Evolutionary conservation across 2,888 invertebrate genomes (phyloP), one percentile per base, ranked within the genome.

Genomic region (Eurytoma adleriae): DNA sequence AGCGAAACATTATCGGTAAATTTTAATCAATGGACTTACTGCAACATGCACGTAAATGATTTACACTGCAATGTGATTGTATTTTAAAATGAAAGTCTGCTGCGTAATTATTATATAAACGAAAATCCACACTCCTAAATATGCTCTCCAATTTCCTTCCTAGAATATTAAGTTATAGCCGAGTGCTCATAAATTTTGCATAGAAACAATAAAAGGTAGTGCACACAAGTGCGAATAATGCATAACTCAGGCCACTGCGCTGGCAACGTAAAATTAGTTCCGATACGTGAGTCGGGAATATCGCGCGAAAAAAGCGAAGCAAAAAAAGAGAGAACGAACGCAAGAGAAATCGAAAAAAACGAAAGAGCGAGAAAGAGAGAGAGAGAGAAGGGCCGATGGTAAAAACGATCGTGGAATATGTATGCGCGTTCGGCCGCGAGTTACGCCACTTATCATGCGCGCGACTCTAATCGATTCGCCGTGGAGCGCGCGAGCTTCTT

Each of bases 241-340:
- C 68, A 73, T 68, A 72, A 70, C 64, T 77, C 77, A 62, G 56
- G 70, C 62, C 24, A 48, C 70, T 64, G 27, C 20, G 40, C 73
- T 40, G 24, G 67, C 67, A 75, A 75, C 74, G 67, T 62, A 67
- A 75, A 75, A 75, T 75, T 75, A 67, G 67, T 73, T 66, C 67
- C 59, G 74, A 75, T 12, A 54, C 57, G 67, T 67, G 74, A 74
- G 40, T 64, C 56, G 48, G 56, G 20, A 40, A 40, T 40, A 40
- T 40, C 40, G 40, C 40, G 40, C 40, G 40, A 40, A 40, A 40
- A 40, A 40, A 40, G 40, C 4, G 40, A 40, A 7, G 5, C 14
- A 62, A 20, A 40, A 66, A 74, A 66, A n/a, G 61, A 27, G 61
- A 20, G 56, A 16, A 40, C n/a, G 3, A 54, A 30, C 24, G 30